Evolutionary conservation across 2,888 invertebrate species (phyloP), one percentile per base, ranked within the genome.

Genomic region (Aromia moschata): DNA sequence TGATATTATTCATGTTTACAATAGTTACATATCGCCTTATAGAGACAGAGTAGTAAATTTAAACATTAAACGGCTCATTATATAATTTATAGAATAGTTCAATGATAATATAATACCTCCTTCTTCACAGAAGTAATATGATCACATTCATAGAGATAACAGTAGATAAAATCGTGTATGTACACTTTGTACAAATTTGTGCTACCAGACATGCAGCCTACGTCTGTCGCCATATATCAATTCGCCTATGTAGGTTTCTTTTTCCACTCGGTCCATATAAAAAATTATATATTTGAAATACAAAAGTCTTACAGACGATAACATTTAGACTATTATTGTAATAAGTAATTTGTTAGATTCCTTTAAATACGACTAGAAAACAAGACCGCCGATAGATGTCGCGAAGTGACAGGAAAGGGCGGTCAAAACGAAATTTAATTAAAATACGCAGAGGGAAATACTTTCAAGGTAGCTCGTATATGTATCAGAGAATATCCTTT

Each of bases 141-240:
- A 76, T 78, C 75, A 78, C 77, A 78, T 77, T 74, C 70, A 77
- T 71, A 71, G 74, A 76, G 69, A 71, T 74, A 74, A 72, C 73
- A 69, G 69, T 70, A 63, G 66, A 72, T 68, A 66, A 71, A 73
- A 70, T 69, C 65, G 77, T 77, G 77, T 77, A 77, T 77, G 49
- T 77, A 77, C 77, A 77, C 61, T 73, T 68, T 73, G 64, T 76
- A 77, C 76, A 77, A 58, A 66, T 64, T 68, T 69, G 72, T 74
- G 72, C 70, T 68, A 68, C 60, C 58, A 61, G 37, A 49, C 54
- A 62, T 33, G 51, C 55, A 25, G 40, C 51, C 36, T 40, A 10
- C 11, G 14, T 38, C 17, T 44, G 43, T 40, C 11, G 15, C 52
- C 31, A 37, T 44, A 37, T 44, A 15, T 15, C 9, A 47, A 45